Evolutionary conservation across 2,888 invertebrate species (phyloP).

Genomic region (Eristalis intricaria): DNA sequence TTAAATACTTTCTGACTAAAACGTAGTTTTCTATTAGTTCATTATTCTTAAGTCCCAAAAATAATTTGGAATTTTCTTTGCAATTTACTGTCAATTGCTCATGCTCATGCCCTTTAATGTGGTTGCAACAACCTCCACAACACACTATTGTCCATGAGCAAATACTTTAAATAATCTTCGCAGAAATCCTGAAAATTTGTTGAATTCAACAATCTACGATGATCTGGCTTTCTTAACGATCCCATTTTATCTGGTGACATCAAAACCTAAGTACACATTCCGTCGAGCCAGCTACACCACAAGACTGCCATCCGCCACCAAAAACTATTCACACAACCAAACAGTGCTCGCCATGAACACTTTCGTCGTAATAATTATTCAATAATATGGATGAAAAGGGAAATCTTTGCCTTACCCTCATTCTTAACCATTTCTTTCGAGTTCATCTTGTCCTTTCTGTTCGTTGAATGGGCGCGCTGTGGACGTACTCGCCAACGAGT

Average conservation of each 20-base stretch:
- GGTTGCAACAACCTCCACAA: background rate
- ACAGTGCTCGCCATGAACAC: constrained; percentile 14
- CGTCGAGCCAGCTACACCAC: constrained; percentile 24
- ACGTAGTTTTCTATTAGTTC: too few species aligned
- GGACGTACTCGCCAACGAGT: constrained; percentile 30
- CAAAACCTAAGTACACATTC: constrained; percentile 60
- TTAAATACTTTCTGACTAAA: too few species aligned
- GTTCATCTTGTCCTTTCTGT: background rate
- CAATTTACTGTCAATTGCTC: background rate
- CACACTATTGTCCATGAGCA: background rate
- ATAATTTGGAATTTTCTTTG: too few species aligned
- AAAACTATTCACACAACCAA: constrained; percentile 29
- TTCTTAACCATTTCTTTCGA: constrained; percentile 12
- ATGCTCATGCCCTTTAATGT: background rate
- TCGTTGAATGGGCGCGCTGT: background rate
- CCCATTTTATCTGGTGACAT: constrained; percentile 49
- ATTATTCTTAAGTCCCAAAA: too few species aligned
- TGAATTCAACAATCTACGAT: constrained; percentile 38
- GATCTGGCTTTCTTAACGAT: constrained; percentile 48
- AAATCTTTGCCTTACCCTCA: constrained; percentile 37
- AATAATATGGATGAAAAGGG: constrained; percentile 56
- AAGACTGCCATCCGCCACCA: constrained; percentile 3
- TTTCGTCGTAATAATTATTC: constrained; percentile 62
- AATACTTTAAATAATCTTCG: constrained; percentile 41
- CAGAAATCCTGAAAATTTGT: constrained; percentile 42